A percentile compares a stretch with the other conserved stretches of the same genome.
Evolutionary conservation across 2,113 vertebrate genomes (phyloP).

Genomic region (Tenebrosternarchus preto): DNA sequence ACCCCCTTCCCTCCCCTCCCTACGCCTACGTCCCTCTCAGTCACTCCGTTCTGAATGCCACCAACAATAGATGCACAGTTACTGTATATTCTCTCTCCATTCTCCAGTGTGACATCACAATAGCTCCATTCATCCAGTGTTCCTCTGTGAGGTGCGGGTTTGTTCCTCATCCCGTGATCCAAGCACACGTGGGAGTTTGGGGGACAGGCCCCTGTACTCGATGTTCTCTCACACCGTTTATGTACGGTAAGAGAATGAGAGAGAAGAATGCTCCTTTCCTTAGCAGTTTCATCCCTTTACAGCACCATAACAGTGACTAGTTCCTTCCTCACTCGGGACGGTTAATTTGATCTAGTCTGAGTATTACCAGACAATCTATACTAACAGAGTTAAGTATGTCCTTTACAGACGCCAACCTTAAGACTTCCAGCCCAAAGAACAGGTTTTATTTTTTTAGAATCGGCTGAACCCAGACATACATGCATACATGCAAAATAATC

Average conservation of each 20-base stretch:
- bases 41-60: neutral
- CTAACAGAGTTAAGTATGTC: constrained; percentile 3
- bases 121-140: constrained; percentile 1
- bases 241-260: neutral
- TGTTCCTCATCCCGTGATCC: constrained; percentile 11
- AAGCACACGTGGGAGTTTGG: neutral
- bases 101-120: neutral
- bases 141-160: constrained; percentile 2
- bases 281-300: neutral
- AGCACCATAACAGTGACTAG: neutral
- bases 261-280: neutral
- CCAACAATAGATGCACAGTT: constrained; percentile 22
- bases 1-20: neutral
- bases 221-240: neutral
- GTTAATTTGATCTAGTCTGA: constrained; percentile 11
- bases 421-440: neutral
- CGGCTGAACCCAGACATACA: neutral
- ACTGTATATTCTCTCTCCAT: constrained; percentile 3
- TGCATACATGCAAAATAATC: too few relatives aligned
- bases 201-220: neutral
- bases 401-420: neutral
- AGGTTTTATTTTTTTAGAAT: neutral
- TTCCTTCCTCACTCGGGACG: neutral
- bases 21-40: neutral
- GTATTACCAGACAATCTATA: neutral